Base-by-base conservation (phyloP, 2,113 vertebrate species). In the Nannospalax galili region DNA sequence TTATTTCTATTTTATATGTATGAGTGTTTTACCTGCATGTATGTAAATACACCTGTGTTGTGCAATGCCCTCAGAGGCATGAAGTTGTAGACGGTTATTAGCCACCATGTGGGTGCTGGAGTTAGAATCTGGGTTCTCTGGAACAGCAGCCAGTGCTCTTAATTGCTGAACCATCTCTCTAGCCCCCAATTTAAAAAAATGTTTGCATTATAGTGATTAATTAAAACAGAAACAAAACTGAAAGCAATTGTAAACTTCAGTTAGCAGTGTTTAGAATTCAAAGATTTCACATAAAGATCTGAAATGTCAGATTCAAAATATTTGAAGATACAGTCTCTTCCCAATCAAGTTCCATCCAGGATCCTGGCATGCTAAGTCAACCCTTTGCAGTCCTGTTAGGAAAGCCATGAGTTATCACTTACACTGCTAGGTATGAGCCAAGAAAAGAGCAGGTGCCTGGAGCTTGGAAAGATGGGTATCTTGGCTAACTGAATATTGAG, bases 281-380 rank as follows among this genome's bases (percentile, higher is more conserved):
- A 60, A 90, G 26, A 28, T 86, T 91, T 87, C 28, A 56, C 56
- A 45, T 86, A 37, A 88, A 88, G 67, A 65, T 91, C 32, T 88
- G n/a, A 26, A 90, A 73, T 40, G 17, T 78, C 35, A 85, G 32
- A 2, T 92, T 90, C 74, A 12, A n/a, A 78, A 88, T 35, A 52
- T 45, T 14, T 5, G 78, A 88, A 89, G 17, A 75, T 14, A 26
- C 58, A 32, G 20, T 32, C 40, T 78, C 75, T 52, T 52, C 11
- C 48, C 48, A n/a, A 52, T 52, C 48, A 52, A 52, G 48, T 52
- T 52, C 48, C 48, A 52, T 52, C 48, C 11, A 52, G 48, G n/a
- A n/a, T n/a, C n/a, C n/a, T n/a, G n/a, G n/a, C n/a, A n/a, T n/a
- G n/a, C n/a, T n/a, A n/a, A n/a, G 6, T 11, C 6, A 52, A 11